Base-by-base conservation (phyloP, 37 sponge, comb jelly and placozoan genomes). In the Mnemiopsis leidyi region DNA sequence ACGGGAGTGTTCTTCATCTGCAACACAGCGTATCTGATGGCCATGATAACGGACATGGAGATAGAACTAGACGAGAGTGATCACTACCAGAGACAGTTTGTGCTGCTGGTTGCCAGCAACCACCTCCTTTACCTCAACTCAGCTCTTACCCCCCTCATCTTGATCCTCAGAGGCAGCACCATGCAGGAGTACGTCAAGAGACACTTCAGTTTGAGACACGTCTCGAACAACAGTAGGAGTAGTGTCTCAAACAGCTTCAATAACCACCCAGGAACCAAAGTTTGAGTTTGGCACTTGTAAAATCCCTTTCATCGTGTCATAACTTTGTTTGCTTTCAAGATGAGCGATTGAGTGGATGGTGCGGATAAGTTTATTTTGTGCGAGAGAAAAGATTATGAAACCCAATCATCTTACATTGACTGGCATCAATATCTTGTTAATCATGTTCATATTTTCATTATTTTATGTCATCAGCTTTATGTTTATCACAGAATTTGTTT, bases 41-140 rank as follows among this genome's bases (percentile, higher is more conserved):
- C 61, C 13, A 37, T 85, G 90, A 85, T 38, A 9, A 28, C 39
- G 48, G 90, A 85, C 36, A 37, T 37, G 38, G 26, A 23, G 9
- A 77, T 77, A 9, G 40, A 37, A 3, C 40, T 85, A 26, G 35
- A 28, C n/a, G 16, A 24, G 0, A 33, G 61, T 3, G 90, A 39
- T 0, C 33, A 40, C 61, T 40, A 40, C 26, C 2, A 23, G 61
- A 85, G 36, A 13, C 24, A 13, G 0, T 85, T 85, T 37, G 36
- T 85, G 28, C 90, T 85, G 48, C 48, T 85, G 26, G 39, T 85
- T 1, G 61, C 61, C 25, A 85, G 90, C 48, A 85, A 85, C 30
- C 90, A 85, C 48, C 90, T 85, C n/a, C 40, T 85, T 5, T 85
- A 32, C 61, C 90, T 85, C 61, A 85, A 85, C 61, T 40, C 61